Conservation (phyloP, 2,888 invertebrate genomes). For the Aproaerema taeniolella region DNA sequence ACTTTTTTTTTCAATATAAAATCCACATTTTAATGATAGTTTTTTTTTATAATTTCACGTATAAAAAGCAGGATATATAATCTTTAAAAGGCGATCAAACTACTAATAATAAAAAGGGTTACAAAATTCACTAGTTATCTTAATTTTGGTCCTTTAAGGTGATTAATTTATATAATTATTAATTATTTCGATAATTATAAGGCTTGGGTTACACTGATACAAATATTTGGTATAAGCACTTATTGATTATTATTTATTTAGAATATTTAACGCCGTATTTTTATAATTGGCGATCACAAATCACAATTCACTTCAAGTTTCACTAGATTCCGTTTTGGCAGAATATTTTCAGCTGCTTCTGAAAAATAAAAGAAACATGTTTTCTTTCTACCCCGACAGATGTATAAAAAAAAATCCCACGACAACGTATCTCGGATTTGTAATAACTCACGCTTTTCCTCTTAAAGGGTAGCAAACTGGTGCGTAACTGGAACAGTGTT, state of each 20-base stretch:
- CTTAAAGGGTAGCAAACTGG: no score
- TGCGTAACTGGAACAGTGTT: no score
- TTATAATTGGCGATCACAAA: slow-evolving; percentile 64
- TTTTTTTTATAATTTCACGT: no score
- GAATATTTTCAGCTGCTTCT: slow-evolving; percentile 25
- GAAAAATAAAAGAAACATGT: slow-evolving; percentile 20
- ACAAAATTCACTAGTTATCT: slow-evolving; percentile 61
- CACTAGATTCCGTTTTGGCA: slow-evolving; percentile 28
- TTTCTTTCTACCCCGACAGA: no score
- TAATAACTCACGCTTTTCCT: no score
- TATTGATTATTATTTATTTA: slow-evolving; percentile 39
- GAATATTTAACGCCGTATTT: no score
- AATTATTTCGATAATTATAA: slow-evolving; percentile 50
- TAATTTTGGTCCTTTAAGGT: slow-evolving; percentile 68
- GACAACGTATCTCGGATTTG: no score
- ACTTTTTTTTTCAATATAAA: slow-evolving; percentile 3
- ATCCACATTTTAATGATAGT: background rate
- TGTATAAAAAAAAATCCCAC: no score
- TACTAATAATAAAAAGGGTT: slow-evolving; percentile 52
- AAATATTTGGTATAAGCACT: slow-evolving; percentile 63
- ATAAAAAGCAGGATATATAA: no score
- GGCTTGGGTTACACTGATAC: slow-evolving; percentile 50
- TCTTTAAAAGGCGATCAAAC: slow-evolving; percentile 59
- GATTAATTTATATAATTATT: no score
- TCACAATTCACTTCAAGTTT: slow-evolving; percentile 54